Base-by-base conservation (phyloP, 2,113 vertebrate genomes). In the Neodontobutis hainanensis region DNA sequence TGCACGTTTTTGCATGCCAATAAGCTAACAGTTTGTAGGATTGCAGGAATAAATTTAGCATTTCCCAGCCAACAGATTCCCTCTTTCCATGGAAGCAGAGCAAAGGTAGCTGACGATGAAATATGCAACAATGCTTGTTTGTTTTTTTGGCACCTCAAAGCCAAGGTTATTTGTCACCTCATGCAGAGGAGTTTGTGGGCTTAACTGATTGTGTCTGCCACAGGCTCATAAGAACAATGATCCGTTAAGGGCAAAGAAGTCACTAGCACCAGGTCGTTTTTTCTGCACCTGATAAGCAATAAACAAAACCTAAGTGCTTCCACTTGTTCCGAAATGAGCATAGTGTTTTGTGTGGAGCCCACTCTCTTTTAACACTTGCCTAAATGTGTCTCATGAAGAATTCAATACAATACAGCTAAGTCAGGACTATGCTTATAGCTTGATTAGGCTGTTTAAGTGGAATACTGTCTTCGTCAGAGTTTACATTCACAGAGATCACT, bases 1-100 rank as follows among this genome's bases (percentile, higher is more conserved):
- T 79, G 61, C 11, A 16, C 79, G 69, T 76, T 38, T 63, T 75
- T 81, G 72, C 61, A 81, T 75, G 70, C 61, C 57, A 85, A 75
- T 83, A 74, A 79, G 56, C 36, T 9, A 55, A 56, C 38, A 42
- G 61, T 68, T 68, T 68, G 4, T 34, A 12, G 15, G 34, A 3
- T 34, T 19, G 44, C 52, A 48, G 44, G 52, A 36, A 40, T 70
- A 57, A 58, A 32, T 71, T 82, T 77, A 64, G 61, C 59, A 80
- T 78, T 75, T 56, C 44, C 16, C 1, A 32, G 38, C 48, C 53
- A 48, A 51, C 43, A 43, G 0, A 15, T 32, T 4, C 16, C 5
- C 11, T n/a, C 50, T 55, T 36, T 9, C 11, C 49, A 4, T 6
- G 14, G 0, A 35, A 48, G 49, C 19, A 36, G n/a, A 35, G 43